These are phyloP conservation scores for Chironex yamaguchii DNA, from an alignment of 30 jellyfish, hydroid and myxozoan genomes.

Conservation along the genomic window DNA sequence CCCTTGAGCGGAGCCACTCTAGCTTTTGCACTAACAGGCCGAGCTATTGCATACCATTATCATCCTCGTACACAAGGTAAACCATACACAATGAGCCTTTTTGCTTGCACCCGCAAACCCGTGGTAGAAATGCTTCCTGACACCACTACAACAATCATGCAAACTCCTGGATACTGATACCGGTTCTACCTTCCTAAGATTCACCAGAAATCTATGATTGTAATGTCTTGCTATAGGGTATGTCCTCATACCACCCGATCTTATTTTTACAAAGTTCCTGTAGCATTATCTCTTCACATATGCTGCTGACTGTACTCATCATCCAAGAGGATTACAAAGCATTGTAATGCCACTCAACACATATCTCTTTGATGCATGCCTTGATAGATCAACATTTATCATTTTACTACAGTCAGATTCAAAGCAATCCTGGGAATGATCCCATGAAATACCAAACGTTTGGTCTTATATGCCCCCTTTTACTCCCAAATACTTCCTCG, in stretches of 20 bases:
- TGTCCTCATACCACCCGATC: background rate
- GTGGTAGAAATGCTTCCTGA: background rate
- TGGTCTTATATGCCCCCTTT: too few species aligned
- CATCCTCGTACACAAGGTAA: background rate
- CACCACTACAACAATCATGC: too few species aligned
- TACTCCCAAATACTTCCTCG: too few species aligned
- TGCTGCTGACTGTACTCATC: background rate
- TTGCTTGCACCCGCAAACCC: constrained; percentile 18
- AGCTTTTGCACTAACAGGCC: background rate
- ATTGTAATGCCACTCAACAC: constrained; percentile 9
- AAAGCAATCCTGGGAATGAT: too few species aligned
- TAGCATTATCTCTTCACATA: background rate
- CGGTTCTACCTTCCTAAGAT: too few species aligned
- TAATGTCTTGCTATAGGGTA: too few species aligned
- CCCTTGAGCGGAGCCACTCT: constrained; percentile 18
- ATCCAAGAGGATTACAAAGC: constrained; percentile 13
- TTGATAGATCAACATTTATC: too few species aligned
- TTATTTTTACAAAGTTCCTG: background rate
- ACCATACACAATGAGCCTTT: constrained; percentile 24
- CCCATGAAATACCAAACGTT: too few species aligned
- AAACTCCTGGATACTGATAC: too few species aligned
- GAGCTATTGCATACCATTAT: background rate
- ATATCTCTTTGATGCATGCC: constrained; percentile 27
- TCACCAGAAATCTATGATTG: too few species aligned
- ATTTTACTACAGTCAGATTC: too few species aligned